Evolutionary conservation across 2,888 invertebrate genomes (phyloP).

Genomic region (Piscicola geometra): DNA sequence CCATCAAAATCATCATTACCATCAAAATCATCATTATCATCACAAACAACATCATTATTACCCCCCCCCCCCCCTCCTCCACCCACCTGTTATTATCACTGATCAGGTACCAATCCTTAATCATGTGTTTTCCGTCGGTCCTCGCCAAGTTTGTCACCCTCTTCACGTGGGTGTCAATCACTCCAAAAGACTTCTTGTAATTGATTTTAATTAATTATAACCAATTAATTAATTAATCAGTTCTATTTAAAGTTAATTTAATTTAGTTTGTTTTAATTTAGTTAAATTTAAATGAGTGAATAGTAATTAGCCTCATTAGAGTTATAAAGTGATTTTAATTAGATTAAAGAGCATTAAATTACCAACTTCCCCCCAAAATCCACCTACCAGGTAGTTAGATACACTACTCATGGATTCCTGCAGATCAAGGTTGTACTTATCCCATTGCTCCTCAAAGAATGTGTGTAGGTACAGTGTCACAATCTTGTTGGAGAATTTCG

Average conservation of each 20-base stretch:
- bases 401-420: constrained; percentile 80
- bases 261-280: too few relatives aligned
- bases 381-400: constrained; percentile 76
- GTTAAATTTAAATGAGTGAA: too few relatives aligned
- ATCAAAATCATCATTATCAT: neutral
- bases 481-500: constrained; percentile 72
- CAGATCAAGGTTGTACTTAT: constrained; percentile 80
- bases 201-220: too few relatives aligned
- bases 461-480: constrained; percentile 70
- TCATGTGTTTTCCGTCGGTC: neutral
- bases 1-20: neutral
- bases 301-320: too few relatives aligned
- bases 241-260: too few relatives aligned
- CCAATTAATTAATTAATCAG: too few relatives aligned
- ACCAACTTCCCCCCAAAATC: too few relatives aligned
- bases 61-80: neutral
- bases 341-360: too few relatives aligned
- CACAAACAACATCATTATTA: too few relatives aligned
- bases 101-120: constrained; percentile 29
- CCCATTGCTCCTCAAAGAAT: constrained; percentile 64
- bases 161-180: neutral
- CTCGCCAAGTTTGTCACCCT: neutral
- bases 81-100: constrained; percentile 7
- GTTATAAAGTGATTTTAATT: too few relatives aligned
- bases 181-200: constrained; percentile 23